Evolutionary conservation across 2,113 vertebrate species (phyloP), one percentile per base, ranked within the genome.

Genomic region (Mungos mungo): DNA sequence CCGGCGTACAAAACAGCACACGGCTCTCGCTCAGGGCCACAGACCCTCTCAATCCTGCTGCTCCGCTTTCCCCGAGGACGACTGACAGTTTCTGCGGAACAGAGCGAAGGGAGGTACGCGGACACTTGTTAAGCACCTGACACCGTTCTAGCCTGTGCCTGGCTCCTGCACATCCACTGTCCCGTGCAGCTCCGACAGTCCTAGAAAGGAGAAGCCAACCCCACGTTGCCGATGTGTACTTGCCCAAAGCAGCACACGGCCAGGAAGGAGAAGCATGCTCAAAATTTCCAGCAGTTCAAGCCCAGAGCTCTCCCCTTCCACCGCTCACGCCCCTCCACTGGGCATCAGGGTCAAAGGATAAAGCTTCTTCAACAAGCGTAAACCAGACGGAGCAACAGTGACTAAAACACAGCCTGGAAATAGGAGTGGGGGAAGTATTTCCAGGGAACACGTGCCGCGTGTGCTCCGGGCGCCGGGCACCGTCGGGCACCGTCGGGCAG

Each of bases 131-230:
- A 69, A 47, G 25, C 47, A 27, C 50, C 9, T 1, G 14, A 71
- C n/a, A 29, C 54, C 0, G 0, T 11, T 57, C 41, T n/a, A n/a
- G 8, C 15, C 52, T 1, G 9, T 2, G 38, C 25, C 83, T 81
- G 77, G 33, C n/a, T 95, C 35, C 68, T 16, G 7, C 0, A 18
- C 1, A 0, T 50, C 19, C 0, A 16, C 45, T 18, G 63, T 41
- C 35, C 84, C 80, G 69, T 33, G 69, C 38, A 57, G 47, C 33
- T 69, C 12, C 65, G 65, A 89, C 2, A 50, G 35, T 45, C 35
- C 89, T 8, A 10, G 0, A 33, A 66, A 19, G 23, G 12, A 31
- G 35, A 83, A 38, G 31, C 1, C 10, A 95, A 18, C 54, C 21
- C 60, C 41, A 33, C 2, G 6, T 25, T 23, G 7, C 3, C 68